Conservation (phyloP, 2,113 vertebrate genomes). For the Capreolus pygargus region DNA sequence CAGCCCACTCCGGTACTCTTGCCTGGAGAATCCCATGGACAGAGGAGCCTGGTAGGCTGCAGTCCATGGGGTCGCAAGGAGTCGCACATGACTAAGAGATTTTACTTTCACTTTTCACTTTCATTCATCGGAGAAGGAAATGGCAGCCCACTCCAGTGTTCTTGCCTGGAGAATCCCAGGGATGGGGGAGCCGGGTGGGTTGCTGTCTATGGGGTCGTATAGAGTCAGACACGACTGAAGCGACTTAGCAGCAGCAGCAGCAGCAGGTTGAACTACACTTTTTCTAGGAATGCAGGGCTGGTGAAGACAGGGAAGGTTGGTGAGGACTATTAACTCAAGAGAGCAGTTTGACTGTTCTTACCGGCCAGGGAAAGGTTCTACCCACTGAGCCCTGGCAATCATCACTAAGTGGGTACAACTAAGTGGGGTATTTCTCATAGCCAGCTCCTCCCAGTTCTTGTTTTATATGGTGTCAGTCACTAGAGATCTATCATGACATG, state of each 20-base stretch:
- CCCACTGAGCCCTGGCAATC: neutral
- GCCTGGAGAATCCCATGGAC: no score
- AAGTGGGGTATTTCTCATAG: neutral
- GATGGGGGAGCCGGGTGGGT: no score
- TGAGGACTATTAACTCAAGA: neutral
- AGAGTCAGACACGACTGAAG: no score
- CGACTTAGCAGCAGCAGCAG: neutral
- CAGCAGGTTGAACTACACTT: neutral
- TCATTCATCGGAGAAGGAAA: no score
- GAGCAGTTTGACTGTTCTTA: neutral
- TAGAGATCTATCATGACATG: neutral
- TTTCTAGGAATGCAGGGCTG: neutral
- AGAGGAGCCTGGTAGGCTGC: no score
- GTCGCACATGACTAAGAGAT: rapidly evolving
- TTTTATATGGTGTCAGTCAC: neutral
- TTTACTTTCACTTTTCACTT: no score
- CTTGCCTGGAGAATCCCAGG: no score
- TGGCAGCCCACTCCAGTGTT: no score
- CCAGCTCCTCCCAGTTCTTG: neutral
- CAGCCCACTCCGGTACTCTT: no score
- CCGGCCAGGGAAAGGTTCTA: neutral
- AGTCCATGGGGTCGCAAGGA: no score
- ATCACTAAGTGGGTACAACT: neutral
- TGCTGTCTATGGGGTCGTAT: no score
- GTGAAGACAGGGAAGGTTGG: neutral